Base-by-base conservation (phyloP, 2,888 invertebrate genomes). In the Congeria kusceri region DNA sequence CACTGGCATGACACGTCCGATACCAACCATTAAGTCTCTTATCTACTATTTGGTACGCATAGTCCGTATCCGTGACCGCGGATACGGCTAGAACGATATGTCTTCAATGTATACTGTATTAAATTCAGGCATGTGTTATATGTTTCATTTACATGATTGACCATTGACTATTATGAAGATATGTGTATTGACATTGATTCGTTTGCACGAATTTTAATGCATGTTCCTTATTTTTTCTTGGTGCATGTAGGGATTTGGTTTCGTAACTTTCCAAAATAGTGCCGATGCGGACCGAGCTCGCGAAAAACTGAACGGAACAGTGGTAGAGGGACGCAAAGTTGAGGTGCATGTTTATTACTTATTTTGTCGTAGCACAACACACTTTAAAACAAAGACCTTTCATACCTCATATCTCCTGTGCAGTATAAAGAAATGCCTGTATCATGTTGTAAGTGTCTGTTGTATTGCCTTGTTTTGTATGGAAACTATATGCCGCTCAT, bases 231-330 rank as follows among this genome's bases (percentile, higher is more conserved):
- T 89, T 91, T 89, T 91, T 92, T 96, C 97, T 97, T 83, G 90
- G 91, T 93, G 93, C 97, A 97, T 92, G 96, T 97, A 99, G 99
- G 99, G 99, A 96, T 99, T 99, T 97, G 99, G 99, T 97, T 99
- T 99, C 97, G 99, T 99, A 96, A 99, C 99, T 96, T 99, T 99
- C 98, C 98, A 98, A 96, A 98, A 98, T 97, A 98, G 98, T 96
- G 97, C 97, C 96, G 99, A 99, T 96, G 99, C 99, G 95, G 99
- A 99, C 96, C 97, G 98, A 96, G 99, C 99, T 97, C 98, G 99
- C 96, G 98, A 98, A 96, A 98, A 98, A 96, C 97, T 99, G 96
- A 99, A 99, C 97, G 99, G 99, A 96, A 98, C 98, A 96, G 98
- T 99, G 97, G 98, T 99, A 96, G 99, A 99, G 97, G 99, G 99